These are phyloP conservation scores for Phalera bucephala DNA, from an alignment of 2,888 invertebrate genomes.

Conservation along the genomic window DNA sequence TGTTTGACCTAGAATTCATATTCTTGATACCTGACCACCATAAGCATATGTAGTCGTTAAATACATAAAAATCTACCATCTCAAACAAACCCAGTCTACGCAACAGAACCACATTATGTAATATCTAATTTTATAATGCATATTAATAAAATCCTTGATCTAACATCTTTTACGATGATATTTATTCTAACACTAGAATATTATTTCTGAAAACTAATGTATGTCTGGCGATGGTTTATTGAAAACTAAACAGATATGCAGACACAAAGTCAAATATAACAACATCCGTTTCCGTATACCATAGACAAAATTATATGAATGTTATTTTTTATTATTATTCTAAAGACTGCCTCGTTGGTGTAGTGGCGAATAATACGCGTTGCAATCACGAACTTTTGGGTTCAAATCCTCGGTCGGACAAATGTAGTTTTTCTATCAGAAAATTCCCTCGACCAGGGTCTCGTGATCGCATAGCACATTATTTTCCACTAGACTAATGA, in stretches of 20 bases:
- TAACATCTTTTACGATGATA: constrained; percentile 40
- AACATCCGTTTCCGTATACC: constrained; percentile 68
- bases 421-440: no score
- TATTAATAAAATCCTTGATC: constrained; percentile 30
- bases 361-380: no score
- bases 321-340: constrained; percentile 52
- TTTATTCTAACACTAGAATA: constrained; percentile 33
- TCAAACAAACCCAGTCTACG: constrained; percentile 25
- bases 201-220: constrained; percentile 36
- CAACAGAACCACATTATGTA: constrained; percentile 13
- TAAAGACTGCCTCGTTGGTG: no score
- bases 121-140: constrained; percentile 5
- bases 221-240: constrained; percentile 52
- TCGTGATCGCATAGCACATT: no score
- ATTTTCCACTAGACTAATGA: no score
- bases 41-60: no score
- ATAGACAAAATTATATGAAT: constrained; percentile 23
- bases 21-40: no score
- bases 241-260: constrained; percentile 48
- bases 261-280: constrained; percentile 57
- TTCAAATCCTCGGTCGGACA: no score
- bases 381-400: no score
- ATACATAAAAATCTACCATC: no score
- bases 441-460: no score
- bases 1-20: no score